Conservation (phyloP, 2,888 invertebrate species). For the Nephrocerus scutellatus region DNA sequence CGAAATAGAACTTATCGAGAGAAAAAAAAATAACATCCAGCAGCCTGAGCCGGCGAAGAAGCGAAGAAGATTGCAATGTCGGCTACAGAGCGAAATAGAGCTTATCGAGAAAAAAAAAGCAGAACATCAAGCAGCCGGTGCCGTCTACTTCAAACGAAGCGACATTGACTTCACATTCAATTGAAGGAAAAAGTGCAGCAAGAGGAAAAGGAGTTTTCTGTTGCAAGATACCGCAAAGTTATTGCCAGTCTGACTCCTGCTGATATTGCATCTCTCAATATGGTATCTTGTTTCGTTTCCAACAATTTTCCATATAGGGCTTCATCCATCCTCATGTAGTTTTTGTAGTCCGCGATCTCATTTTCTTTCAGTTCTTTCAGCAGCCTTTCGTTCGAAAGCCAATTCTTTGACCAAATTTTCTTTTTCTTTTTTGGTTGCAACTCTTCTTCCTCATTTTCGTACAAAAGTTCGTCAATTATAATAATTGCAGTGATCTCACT, state of each 20-base stretch:
- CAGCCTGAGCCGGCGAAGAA: too few species aligned
- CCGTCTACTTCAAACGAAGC: too few species aligned
- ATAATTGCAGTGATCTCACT: conserved; percentile 7
- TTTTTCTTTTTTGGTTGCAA: conserved; percentile 7
- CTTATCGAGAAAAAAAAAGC: too few species aligned
- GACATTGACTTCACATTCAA: too few species aligned
- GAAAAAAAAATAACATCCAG: too few species aligned
- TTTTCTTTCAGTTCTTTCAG: conserved; percentile 9
- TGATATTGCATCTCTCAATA: conserved; percentile 23
- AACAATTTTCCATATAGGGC: conserved; percentile 8
- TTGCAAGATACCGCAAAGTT: conserved; percentile 23
- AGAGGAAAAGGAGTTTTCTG: conserved; percentile 23
- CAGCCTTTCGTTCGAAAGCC: conserved; percentile 9
- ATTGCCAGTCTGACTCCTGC: too few species aligned
- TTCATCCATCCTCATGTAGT: conserved; percentile 9
- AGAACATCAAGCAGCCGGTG: too few species aligned
- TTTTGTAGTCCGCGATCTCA: conserved; percentile 8
- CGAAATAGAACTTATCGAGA: too few species aligned
- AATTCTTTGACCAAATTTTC: conserved; percentile 12
- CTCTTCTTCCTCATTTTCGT: conserved; percentile 5
- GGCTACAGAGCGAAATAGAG: too few species aligned
- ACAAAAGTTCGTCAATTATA: conserved; percentile 5
- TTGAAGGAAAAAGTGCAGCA: too few species aligned
- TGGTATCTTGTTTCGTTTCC: conserved; percentile 19
- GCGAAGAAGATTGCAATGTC: too few species aligned